Evolutionary conservation across 2,888 invertebrate species (phyloP), one percentile per base, ranked within the genome.

Genomic region (Tinea trinotella): DNA sequence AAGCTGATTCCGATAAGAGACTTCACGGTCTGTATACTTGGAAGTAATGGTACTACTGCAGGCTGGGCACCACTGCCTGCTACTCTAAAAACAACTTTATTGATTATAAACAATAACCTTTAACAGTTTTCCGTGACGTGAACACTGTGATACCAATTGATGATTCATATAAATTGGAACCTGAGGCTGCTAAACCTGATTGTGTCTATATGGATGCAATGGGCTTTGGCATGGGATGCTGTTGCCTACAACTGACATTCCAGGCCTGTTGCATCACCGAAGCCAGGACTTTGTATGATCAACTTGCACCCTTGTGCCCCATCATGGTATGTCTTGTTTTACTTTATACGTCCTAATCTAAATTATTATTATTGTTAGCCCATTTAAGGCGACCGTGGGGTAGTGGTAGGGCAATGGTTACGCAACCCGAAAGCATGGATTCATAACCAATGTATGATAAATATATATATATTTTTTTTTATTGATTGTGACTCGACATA

Each of bases 191-290:
- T 0, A 87, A 90, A 65, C 94, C 94, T 0, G 95, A 98, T 83
- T 95, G 97, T 67, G 94, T 99, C 59, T 97, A 99, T 68, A 93
- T 99, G 93, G 99, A 99, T 78, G 96, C 97, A 1, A 99, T 99
- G 99, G 99, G 98, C 18, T 99, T 99, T 75, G 99, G 98, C 55
- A 99, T 99, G 99, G 99, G 99, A 22, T 98, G 98, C 75, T 97
- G 96, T 67, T 99, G 98, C 71, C 88, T 99, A 35, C 99, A 99
- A 76, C 88, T 97, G 55, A 97, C 97, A 52, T 99, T 99, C 87
- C 94, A 97, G 81, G 98, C 99, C 1, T 97, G 97, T 76, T 98
- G 98, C 74, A 97, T 99, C 59, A 90, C 90, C 46, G 99, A 99
- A 86, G 99, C 99, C 3, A 89, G 97, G 59, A 94, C 94, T 34